Evolutionary conservation across 2,888 invertebrate genomes (phyloP).

Genomic region (Aplocera efformata): DNA sequence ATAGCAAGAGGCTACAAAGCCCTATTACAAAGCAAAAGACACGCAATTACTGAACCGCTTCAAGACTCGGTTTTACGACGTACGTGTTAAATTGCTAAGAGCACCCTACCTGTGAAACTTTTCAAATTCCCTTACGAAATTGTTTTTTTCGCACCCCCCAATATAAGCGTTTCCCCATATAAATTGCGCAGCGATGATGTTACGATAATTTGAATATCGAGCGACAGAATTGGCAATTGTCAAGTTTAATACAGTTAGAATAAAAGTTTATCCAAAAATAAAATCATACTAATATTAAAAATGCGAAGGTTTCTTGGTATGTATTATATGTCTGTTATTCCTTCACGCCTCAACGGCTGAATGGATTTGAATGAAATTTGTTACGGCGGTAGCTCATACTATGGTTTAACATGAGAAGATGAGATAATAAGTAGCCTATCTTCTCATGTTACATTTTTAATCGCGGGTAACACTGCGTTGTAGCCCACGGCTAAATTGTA

Average conservation of each 20-base stretch:
- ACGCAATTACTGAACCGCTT: slow-evolving; percentile 35
- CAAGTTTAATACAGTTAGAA: slow-evolving; percentile 36
- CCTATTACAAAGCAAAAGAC: slow-evolving; percentile 29
- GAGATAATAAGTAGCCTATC: no score
- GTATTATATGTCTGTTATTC: no score
- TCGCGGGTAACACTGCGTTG: no score
- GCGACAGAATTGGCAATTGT: slow-evolving; percentile 47
- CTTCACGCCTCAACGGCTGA: no score
- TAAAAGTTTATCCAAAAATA: no score
- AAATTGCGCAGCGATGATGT: slow-evolving; percentile 41
- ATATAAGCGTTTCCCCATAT: slow-evolving; percentile 38
- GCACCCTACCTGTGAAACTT: slow-evolving; percentile 37
- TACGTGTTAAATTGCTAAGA: slow-evolving; percentile 37
- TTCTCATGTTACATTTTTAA: no score
- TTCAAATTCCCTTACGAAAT: slow-evolving; percentile 40
- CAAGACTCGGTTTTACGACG: slow-evolving; percentile 27
- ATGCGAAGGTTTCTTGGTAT: no score
- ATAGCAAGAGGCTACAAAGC: slow-evolving; percentile 12
- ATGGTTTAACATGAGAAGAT: no score
- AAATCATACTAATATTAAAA: no score
- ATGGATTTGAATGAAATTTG: no score
- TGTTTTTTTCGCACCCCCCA: slow-evolving; percentile 38
- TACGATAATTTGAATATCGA: slow-evolving; percentile 45
- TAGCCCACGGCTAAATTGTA: no score
- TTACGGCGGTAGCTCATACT: no score